Evolutionary conservation across 2,113 vertebrate species (phyloP).

Genomic region (Stegostoma tigrinum): DNA sequence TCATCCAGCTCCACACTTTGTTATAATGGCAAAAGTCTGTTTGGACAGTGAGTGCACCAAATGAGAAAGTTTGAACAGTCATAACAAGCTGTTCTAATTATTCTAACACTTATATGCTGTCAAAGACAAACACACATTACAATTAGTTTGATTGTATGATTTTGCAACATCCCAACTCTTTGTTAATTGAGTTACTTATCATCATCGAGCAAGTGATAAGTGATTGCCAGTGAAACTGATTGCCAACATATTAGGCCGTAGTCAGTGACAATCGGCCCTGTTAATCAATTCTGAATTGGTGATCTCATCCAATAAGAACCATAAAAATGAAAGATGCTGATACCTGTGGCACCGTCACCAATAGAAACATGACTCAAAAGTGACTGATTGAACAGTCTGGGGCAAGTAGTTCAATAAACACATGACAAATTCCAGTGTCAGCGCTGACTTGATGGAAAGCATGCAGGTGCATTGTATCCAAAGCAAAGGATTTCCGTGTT

Average conservation of each 20-base stretch:
- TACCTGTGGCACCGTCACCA: not conserved
- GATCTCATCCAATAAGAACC: slow-evolving; percentile 24
- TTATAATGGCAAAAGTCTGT: not conserved
- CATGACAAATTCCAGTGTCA: not conserved
- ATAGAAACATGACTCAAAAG: not conserved
- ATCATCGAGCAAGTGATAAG: not conserved
- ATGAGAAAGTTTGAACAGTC: not conserved
- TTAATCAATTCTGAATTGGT: slow-evolving; percentile 29
- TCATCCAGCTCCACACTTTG: no score
- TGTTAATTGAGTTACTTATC: slow-evolving; percentile 25
- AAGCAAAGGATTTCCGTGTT: not conserved
- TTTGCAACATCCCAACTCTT: not conserved
- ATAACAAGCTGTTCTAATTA: not conserved
- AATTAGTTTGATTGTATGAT: not conserved
- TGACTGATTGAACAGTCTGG: slow-evolving; percentile 20
- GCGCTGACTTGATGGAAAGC: not conserved
- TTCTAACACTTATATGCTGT: not conserved
- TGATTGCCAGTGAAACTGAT: slow-evolving; percentile 22
- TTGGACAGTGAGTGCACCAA: not conserved
- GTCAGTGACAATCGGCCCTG: not conserved
- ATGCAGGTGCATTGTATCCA: not conserved
- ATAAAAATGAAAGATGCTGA: slow-evolving; percentile 34
- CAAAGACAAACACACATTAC: slow-evolving; percentile 23
- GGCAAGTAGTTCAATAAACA: slow-evolving; percentile 16
- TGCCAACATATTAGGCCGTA: slow-evolving; percentile 25